Base-by-base conservation (phyloP, 2,797 vertebrate genomes). In the Enteromius argenteus region DNA sequence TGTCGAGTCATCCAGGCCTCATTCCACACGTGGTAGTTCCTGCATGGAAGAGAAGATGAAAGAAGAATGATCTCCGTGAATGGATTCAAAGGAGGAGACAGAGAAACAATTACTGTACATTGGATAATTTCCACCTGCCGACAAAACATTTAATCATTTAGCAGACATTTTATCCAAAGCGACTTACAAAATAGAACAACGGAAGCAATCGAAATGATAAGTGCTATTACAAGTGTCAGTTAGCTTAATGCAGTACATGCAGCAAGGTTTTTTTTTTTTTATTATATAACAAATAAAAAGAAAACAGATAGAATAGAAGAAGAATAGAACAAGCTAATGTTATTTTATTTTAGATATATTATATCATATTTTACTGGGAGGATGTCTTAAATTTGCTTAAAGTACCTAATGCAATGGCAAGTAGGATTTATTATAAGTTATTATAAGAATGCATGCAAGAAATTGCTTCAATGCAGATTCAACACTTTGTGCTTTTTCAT, bases 1-100 rank as follows among this genome's bases (percentile, higher is more conserved):
- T 96, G 95, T 46, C 97, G 94, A 19, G 95, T 95, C 97, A 99
- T 97, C 97, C 97, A 99, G 89, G 96, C 97, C 89, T 98, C 97
- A 3, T 98, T 98, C 97, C 97, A 99, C 13, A 98, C 97, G 0
- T 99, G 97, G 92, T 97, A 99, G 91, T 98, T 99, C 97, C 97
- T 99, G 80, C 9, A 88, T 0, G 62, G 6, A 32, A 66, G 49
- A 75, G 23, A 49, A 46, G 1, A 6, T 68, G 3, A 69, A 44
- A n/a, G 14, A 58, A 58, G 10, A 27, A 17, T 32, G 3, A 71
- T 39, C 30, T 8, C 10, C 23, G 56, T 58, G n/a, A 58, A 23
- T 58, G 21, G 53, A 58, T 58, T 56, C 53, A 23, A 4, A 23
- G 3, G 17, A 73, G 71, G 4, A 32, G 71, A 51, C 4, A 13